Percentiles rank a stretch among this genome's conserved stretches.
phyloP scores from a whole-genome alignment of 2,888 invertebrate genomes.

The Gortyna flavago region DNA sequence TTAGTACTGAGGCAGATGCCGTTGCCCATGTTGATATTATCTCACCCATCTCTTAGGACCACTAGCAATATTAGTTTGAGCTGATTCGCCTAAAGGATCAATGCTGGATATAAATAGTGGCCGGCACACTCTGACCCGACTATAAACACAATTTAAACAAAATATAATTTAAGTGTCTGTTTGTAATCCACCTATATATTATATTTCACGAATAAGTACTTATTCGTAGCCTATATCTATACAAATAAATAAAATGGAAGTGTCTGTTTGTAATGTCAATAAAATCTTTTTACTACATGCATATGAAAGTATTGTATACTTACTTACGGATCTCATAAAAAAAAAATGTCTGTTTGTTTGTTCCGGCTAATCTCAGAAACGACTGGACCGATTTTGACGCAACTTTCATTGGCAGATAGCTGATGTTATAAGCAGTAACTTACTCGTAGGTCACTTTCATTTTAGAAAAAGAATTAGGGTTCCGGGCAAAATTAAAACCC shows the following conservation, averaged over 20 bases:
- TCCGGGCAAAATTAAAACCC: not conserved
- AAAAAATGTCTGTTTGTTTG: too few relatives aligned
- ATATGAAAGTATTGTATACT: too few relatives aligned
- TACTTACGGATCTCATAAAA: too few relatives aligned
- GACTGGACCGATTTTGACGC: too few relatives aligned
- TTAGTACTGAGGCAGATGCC: slow-evolving; percentile 45
- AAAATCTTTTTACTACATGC: not conserved
- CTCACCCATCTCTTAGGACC: slow-evolving; percentile 27
- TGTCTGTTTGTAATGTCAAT: not conserved
- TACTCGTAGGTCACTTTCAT: not conserved
- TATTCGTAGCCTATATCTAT: too few relatives aligned
- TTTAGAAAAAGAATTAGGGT: not conserved
- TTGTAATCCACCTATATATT: not conserved
- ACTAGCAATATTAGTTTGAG: slow-evolving; percentile 36
- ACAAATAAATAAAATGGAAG: not conserved
- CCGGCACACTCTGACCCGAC: not conserved
- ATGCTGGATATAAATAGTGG: not conserved
- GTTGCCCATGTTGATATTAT: slow-evolving; percentile 37
- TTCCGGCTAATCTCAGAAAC: too few relatives aligned
- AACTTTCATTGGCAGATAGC: too few relatives aligned
- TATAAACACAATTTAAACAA: not conserved
- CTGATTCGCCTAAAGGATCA: slow-evolving; percentile 6
- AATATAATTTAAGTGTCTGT: not conserved
- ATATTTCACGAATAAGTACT: too few relatives aligned
- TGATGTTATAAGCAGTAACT: not conserved